Evolutionary conservation across 2,797 vertebrate genomes (phyloP).

Genomic region (Neosilurus hyrtlii): DNA sequence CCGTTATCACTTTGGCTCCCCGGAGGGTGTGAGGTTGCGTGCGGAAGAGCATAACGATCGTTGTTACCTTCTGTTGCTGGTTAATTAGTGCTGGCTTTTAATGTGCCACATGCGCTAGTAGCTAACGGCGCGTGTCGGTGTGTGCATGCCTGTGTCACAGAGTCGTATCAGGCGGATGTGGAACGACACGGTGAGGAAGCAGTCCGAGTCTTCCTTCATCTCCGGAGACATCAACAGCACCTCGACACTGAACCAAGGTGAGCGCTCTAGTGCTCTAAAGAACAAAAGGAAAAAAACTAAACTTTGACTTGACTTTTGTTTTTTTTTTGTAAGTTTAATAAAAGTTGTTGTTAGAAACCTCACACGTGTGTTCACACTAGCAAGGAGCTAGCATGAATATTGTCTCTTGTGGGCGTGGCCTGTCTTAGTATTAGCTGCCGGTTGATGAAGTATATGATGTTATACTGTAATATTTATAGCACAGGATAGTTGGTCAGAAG

Average conservation of each 20-base stretch:
- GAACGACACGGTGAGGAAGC: conserved; percentile 99
- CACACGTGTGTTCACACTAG: neutral
- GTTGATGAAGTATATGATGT: neutral
- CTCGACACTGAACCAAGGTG: conserved; percentile 99
- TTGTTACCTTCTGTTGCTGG: conserved; percentile 31
- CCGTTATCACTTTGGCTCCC: neutral
- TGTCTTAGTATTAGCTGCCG: neutral
- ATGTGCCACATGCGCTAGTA: neutral
- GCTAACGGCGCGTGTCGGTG: conserved; percentile 26
- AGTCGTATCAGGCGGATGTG: conserved; percentile 99
- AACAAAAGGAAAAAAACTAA: neutral
- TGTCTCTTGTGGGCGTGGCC: neutral
- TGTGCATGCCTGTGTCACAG: conserved; percentile 66
- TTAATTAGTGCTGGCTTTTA: conserved; percentile 26
- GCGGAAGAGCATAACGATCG: conserved; percentile 10
- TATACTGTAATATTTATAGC: neutral
- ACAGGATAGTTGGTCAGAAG: neutral
- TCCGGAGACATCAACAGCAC: conserved; percentile 99
- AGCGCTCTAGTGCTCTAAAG: conserved; percentile 60
- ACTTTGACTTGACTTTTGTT: neutral
- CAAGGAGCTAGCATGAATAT: neutral
- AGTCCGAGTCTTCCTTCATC: conserved; percentile 99
- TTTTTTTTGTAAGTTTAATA: neutral
- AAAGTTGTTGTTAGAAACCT: neutral
- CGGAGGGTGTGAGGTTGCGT: neutral